Base-by-base conservation (phyloP, 2,797 vertebrate species). In the Sciaenops ocellatus region DNA sequence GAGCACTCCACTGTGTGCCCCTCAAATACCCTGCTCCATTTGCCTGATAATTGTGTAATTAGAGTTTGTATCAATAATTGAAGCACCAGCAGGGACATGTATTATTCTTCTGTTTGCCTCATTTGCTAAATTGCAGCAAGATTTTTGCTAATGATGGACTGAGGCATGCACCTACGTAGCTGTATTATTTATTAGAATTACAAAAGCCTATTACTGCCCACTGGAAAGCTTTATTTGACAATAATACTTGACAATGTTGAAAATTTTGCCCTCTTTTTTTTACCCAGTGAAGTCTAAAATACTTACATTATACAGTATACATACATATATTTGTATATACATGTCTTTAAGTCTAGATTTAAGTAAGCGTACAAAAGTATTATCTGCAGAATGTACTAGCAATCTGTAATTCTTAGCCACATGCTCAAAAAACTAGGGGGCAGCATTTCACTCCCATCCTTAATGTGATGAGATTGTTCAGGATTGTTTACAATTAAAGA, bases 11-110 rank as follows among this genome's bases (percentile, higher is more conserved):
- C 82, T 30, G 5, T 69, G 74, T 69, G 73, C 74, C 79, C 76
- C 80, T 74, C 66, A 79, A 80, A 89, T 67, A 86, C 82, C 81
- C 81, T 54, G 69, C 76, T 85, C 80, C 64, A 76, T 90, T 93
- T 89, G 83, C 82, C 74, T 86, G 70, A 80, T 92, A 92, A 94
- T 91, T 86, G 86, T 86, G 85, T 91, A 90, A 94, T 94, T 92
- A 92, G 85, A 87, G 78, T 85, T 79, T 89, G 82, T 88, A 87
- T 90, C 82, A 91, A 87, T 92, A 90, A 90, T 81, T 89, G 74
- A 91, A 87, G 73, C 75, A 89, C 24, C 83, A 87, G 80, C 68
- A 61, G 80, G 80, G 85, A 80, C 61, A 57, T 52, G 73, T 61
- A 66, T 88, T 84, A 83, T 87, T 69, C 72, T 79, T 57, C 62